Evolutionary conservation across 1,140 invertebrate species (phyloP).

Genomic region (Plectrocnemia conspersa): DNA sequence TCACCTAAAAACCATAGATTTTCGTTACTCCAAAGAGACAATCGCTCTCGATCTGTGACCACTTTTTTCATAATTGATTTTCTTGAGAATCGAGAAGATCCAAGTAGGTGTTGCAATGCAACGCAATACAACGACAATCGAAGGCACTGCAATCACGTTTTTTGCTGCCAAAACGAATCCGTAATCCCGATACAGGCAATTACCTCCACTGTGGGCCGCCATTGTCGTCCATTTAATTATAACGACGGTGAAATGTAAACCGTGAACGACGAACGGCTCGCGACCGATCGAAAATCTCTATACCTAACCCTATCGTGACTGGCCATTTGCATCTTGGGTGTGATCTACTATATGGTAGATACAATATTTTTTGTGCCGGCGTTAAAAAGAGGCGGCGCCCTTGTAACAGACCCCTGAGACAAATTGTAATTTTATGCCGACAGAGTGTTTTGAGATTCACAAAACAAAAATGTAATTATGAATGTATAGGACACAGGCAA

Average conservation of each 20-base stretch:
- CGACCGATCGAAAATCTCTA: too few relatives aligned
- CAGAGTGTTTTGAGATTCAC: too few relatives aligned
- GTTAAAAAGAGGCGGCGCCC: too few relatives aligned
- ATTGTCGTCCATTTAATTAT: constrained; percentile 26
- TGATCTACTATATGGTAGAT: too few relatives aligned
- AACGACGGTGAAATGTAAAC: constrained; percentile 14
- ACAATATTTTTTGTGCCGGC: too few relatives aligned
- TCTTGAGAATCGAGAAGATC: constrained; percentile 12
- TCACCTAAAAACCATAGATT: too few relatives aligned
- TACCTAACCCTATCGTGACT: too few relatives aligned
- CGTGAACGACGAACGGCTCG: not conserved
- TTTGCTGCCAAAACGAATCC: constrained; percentile 23
- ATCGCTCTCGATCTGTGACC: not conserved
- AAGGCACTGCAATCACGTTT: constrained; percentile 13
- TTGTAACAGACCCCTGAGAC: constrained; percentile 19
- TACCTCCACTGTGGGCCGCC: constrained; percentile 17
- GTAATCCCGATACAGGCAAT: constrained; percentile 26
- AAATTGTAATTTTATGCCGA: constrained; percentile 20
- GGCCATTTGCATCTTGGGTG: too few relatives aligned
- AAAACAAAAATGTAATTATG: too few relatives aligned
- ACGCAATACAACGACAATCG: constrained; percentile 16
- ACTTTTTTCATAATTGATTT: constrained; percentile 16
- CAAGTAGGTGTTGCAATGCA: constrained; percentile 14
- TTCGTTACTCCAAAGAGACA: too few relatives aligned
- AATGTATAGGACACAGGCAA: too few relatives aligned